A percentile compares a stretch with the other conserved stretches of the same genome.
phyloP scores from a whole-genome alignment of 2,888 invertebrate species.

The Cotesia congregata region DNA sequence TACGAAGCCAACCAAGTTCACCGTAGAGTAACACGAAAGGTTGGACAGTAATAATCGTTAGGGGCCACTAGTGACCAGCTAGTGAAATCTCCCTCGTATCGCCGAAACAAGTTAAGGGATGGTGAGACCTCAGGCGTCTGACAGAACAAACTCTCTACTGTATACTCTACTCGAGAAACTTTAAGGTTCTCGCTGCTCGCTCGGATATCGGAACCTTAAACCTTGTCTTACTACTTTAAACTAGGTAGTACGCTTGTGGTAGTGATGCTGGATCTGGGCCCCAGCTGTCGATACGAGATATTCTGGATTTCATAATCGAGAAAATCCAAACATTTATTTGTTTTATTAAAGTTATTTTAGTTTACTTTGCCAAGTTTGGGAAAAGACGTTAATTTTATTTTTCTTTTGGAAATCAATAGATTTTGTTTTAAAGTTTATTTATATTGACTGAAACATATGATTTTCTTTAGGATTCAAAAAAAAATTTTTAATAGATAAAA shows the following conservation, averaged over 20 bases:
- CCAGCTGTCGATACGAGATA: conserved; percentile 33
- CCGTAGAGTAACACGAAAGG: conserved; percentile 41
- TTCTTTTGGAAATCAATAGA: not conserved
- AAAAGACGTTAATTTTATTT: conserved; percentile 1
- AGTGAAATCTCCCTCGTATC: conserved; percentile 49
- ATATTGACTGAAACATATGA: not conserved
- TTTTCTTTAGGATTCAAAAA: too few species aligned
- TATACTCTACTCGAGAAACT: conserved; percentile 24
- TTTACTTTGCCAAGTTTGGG: not conserved
- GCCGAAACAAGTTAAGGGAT: conserved; percentile 42
- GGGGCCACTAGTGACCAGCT: conserved; percentile 50
- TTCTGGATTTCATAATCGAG: conserved; percentile 1
- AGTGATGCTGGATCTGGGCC: not conserved
- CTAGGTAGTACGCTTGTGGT: conserved; percentile 19
- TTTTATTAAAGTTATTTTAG: conserved; percentile 20
- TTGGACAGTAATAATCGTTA: conserved; percentile 54
- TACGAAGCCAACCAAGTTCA: conserved; percentile 35
- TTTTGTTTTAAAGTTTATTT: not conserved
- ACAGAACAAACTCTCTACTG: conserved; percentile 36
- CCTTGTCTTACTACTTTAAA: conserved; percentile 9
- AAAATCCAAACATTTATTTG: conserved; percentile 24
- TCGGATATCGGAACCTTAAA: conserved; percentile 22
- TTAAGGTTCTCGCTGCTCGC: conserved; percentile 17
- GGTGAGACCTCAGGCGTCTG: conserved; percentile 27
- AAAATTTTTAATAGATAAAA: too few species aligned